Evolutionary conservation across 2,113 vertebrate genomes (phyloP).

Genomic region (Montifringilla adamsi): DNA sequence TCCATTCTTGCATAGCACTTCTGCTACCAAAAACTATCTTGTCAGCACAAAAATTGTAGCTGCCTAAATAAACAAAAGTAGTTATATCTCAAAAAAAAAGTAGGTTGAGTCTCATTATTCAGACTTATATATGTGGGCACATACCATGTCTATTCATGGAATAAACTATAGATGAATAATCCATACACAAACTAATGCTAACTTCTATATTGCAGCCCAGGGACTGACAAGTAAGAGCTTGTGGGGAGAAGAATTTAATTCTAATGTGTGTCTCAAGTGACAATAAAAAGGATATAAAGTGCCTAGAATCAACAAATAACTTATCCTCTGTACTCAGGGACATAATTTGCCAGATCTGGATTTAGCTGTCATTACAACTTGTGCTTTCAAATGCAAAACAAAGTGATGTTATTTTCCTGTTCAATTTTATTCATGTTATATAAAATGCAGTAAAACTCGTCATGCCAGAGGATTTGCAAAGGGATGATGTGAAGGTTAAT

Average conservation of each 20-base stretch:
- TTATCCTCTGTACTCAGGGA: not conserved
- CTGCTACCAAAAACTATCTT: not conserved
- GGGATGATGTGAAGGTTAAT: slow-evolving; percentile 61
- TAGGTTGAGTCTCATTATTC: not conserved
- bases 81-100: not conserved
- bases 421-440: slow-evolving; percentile 33
- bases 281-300: not conserved
- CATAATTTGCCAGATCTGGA: not conserved
- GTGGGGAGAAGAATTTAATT: not conserved
- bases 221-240: not conserved
- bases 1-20: not conserved
- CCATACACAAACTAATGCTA: not conserved
- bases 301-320: slow-evolving; percentile 4
- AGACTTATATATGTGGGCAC: not conserved
- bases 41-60: not conserved
- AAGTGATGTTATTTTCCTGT: slow-evolving; percentile 36
- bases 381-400: slow-evolving; percentile 54
- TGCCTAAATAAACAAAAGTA: not conserved
- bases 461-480: slow-evolving; percentile 47
- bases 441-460: slow-evolving; percentile 59
- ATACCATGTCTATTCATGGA: not conserved
- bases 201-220: not conserved
- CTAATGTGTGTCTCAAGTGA: not conserved
- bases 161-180: not conserved
- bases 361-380: slow-evolving; percentile 40